Conservation (phyloP, 2,888 invertebrate genomes). For the Acrocyrtus sp. region DNA sequence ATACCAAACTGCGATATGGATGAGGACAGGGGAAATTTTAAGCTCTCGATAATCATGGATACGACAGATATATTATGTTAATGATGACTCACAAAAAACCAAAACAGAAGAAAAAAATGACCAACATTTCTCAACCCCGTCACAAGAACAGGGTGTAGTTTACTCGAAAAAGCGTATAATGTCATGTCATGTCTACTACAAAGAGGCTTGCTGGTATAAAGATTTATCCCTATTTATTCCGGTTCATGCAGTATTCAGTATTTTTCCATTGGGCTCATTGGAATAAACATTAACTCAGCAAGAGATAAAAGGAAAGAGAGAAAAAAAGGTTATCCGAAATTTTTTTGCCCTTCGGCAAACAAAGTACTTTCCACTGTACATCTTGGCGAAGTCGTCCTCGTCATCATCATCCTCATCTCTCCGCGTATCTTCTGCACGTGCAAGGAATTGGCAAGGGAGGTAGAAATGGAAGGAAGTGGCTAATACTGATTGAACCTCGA, state of each 20-base stretch:
- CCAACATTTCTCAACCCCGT: neutral
- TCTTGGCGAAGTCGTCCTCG: neutral
- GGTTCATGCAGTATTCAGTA: constrained; percentile 32
- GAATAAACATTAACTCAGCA: constrained; percentile 6
- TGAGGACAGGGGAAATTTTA: too few relatives aligned
- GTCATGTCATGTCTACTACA: too few relatives aligned
- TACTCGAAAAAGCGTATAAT: neutral
- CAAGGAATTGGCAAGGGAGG: constrained; percentile 35
- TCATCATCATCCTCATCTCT: neutral
- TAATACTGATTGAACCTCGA: neutral
- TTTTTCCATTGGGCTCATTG: constrained; percentile 43
- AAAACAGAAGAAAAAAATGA: neutral
- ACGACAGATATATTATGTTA: too few relatives aligned
- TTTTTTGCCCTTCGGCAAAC: constrained; percentile 43
- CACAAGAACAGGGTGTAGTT: neutral
- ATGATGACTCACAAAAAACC: neutral
- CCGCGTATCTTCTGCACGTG: constrained; percentile 24
- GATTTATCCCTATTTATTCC: constrained; percentile 19
- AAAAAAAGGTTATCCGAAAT: constrained; percentile 40
- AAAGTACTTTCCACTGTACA: neutral
- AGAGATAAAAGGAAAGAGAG: constrained; percentile 8
- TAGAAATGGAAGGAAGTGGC: neutral
- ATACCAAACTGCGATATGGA: too few relatives aligned
- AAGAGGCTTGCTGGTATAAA: too few relatives aligned
- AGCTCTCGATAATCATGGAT: too few relatives aligned